Conservation (phyloP, 2,797 vertebrate species). For the Sebastes taczanowskii region DNA sequence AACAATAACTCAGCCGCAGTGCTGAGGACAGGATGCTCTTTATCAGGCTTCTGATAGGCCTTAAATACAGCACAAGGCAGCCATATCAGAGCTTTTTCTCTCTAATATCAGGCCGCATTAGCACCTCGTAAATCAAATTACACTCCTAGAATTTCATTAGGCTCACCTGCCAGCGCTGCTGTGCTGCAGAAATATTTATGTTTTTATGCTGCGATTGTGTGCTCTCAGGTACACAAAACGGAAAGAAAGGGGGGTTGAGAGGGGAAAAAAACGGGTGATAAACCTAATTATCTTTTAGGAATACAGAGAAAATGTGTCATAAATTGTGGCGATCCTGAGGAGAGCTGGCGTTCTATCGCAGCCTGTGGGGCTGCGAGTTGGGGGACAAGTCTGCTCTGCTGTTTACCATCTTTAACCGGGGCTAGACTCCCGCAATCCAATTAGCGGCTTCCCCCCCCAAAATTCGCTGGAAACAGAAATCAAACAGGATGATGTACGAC, state of each 20-base stretch:
- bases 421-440: constrained; percentile 73
- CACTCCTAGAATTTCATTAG: constrained; percentile 84
- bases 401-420: constrained; percentile 75
- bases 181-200: constrained; percentile 83
- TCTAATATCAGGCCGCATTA: constrained; percentile 85
- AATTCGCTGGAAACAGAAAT: constrained; percentile 73
- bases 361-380: constrained; percentile 65
- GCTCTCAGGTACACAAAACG: constrained; percentile 78
- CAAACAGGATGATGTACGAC: constrained; percentile 77
- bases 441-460: constrained; percentile 66
- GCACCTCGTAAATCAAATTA: constrained; percentile 86
- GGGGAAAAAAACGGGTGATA: constrained; percentile 58
- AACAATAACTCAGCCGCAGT: constrained; percentile 80
- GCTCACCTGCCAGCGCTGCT: constrained; percentile 81
- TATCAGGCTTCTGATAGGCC: constrained; percentile 82
- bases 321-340: constrained; percentile 71
- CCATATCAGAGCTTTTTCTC: constrained; percentile 81
- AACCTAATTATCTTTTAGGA: constrained; percentile 83
- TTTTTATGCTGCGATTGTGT: constrained; percentile 74
- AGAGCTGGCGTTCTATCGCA: constrained; percentile 61
- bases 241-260: constrained; percentile 23
- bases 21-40: constrained; percentile 80
- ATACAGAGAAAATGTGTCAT: constrained; percentile 75
- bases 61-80: constrained; percentile 83
- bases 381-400: constrained; percentile 59